Evolutionary conservation across 1,140 invertebrate genomes (phyloP).

Genomic region (Amphibalanus amphitrite): DNA sequence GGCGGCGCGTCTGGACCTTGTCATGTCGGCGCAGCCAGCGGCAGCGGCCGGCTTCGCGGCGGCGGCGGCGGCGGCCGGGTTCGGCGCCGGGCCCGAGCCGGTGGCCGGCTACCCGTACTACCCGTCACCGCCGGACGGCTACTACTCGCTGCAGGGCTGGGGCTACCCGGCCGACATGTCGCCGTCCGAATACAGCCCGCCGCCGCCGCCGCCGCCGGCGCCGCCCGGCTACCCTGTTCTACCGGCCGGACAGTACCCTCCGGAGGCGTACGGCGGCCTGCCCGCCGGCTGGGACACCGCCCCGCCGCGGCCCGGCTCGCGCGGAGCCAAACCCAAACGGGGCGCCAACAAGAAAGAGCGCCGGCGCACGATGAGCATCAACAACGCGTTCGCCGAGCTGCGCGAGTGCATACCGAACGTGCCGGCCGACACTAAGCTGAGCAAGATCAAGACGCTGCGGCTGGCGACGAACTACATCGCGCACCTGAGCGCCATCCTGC

Average conservation of each 20-base stretch:
- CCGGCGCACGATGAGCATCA: slow-evolving; percentile 75
- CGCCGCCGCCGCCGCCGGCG: no score
- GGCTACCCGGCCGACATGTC: background rate
- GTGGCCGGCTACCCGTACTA: background rate
- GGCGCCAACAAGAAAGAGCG: slow-evolving; percentile 82
- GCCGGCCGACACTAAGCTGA: slow-evolving; percentile 82
- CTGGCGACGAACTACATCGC: slow-evolving; percentile 82
- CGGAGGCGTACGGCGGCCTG: slow-evolving; percentile 39
- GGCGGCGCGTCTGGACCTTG: background rate
- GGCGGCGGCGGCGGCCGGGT: no score
- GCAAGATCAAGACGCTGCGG: slow-evolving; percentile 73
- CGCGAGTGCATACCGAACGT: slow-evolving; percentile 90
- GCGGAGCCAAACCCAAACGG: slow-evolving; percentile 12
- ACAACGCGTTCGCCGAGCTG: slow-evolving; percentile 80
- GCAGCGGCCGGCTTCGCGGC: background rate
- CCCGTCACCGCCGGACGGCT: background rate
- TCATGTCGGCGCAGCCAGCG: background rate
- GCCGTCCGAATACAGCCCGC: background rate
- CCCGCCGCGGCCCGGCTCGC: slow-evolving; percentile 46
- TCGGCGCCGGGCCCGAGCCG: background rate
- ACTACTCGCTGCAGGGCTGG: background rate
- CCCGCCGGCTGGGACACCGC: slow-evolving; percentile 74
- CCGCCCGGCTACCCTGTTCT: background rate
- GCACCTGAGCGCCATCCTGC: slow-evolving; percentile 55
- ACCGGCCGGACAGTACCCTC: background rate